phyloP scores from a whole-genome alignment of 2,888 invertebrate species.

The Fragum sueziense region DNA sequence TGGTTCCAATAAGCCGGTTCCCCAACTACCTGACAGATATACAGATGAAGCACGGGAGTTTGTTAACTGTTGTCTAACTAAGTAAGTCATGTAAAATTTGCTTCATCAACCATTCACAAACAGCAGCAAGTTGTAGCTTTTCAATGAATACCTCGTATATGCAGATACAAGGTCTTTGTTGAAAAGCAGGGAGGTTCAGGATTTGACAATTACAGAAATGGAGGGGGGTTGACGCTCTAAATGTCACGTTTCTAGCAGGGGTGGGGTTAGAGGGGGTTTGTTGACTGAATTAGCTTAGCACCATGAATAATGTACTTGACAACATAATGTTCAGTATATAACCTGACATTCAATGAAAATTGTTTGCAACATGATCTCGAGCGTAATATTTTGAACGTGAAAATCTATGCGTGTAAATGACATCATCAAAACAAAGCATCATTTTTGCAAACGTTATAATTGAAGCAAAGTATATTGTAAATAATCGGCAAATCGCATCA shows the following conservation, averaged over 20 bases:
- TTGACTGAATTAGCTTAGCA: too few relatives aligned
- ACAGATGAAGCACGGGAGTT: slow-evolving; percentile 78
- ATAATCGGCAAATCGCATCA: too few relatives aligned
- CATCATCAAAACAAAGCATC: too few relatives aligned
- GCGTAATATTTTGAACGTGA: too few relatives aligned
- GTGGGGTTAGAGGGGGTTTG: neutral
- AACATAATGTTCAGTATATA: too few relatives aligned
- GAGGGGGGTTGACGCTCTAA: neutral
- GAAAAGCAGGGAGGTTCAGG: neutral
- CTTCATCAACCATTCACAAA: neutral
- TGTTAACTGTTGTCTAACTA: slow-evolving; percentile 78
- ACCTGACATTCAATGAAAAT: too few relatives aligned
- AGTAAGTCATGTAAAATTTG: slow-evolving; percentile 58
- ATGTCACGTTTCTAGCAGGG: too few relatives aligned
- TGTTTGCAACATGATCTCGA: too few relatives aligned
- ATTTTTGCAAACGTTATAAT: too few relatives aligned
- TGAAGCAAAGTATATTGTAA: too few relatives aligned
- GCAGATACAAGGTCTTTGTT: neutral
- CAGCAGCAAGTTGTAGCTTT: neutral
- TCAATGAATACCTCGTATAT: neutral
- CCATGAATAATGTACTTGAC: too few relatives aligned
- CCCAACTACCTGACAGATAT: slow-evolving; percentile 76
- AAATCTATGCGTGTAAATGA: too few relatives aligned
- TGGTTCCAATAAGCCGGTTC: slow-evolving; percentile 78
- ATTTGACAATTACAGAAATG: neutral